Base-by-base conservation (phyloP, 1,140 invertebrate species). In the Pogonomyrmex barbatus region DNA sequence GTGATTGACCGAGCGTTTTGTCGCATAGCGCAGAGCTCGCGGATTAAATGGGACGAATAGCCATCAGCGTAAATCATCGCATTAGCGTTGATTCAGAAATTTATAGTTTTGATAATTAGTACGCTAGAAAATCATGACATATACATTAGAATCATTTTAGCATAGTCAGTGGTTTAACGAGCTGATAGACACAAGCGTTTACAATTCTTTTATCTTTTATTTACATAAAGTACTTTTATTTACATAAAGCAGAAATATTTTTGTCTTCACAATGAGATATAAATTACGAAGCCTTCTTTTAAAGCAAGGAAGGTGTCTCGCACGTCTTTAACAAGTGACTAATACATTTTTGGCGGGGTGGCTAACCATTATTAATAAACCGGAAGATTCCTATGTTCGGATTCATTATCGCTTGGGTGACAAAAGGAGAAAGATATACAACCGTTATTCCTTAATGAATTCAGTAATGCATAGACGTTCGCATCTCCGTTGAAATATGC, bases 291-390 rank as follows among this genome's bases (percentile, higher is more conserved):
- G 62, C 87, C 79, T 75, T 75, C 58, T 78, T 33, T 89, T 83
- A 58, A 88, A 9, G 42, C 45, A 56, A 85, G 67, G 56, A 30
- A 78, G 75, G 42, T 90, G 58, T 65, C 17, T 90, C 71, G 76
- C 85, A 90, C 30, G 39, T 71, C 71, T 71, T 17, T 90, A 90
- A 90, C 89, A 90, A 89, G 88, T 90, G 76, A 90, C 88, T 90
- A 90, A 90, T 90, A 88, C 63, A 52, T 50, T 86, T 30, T 60
- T 71, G 79, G 60, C 56, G 81, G 30, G 86, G 39, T 82, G 54
- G 85, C 89, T 90, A 90, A 88, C 89, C 17, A 65, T 79, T 42
- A 82, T 67, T 78, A 75, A 85, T 70, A 86, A 88, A 2, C 9
- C 6, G 17, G 85, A 67, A 24, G 82, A 24, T 85, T 70, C 17